Evolutionary conservation across 2,888 invertebrate genomes (phyloP).

Genomic region (Pseudococcus viburni): DNA sequence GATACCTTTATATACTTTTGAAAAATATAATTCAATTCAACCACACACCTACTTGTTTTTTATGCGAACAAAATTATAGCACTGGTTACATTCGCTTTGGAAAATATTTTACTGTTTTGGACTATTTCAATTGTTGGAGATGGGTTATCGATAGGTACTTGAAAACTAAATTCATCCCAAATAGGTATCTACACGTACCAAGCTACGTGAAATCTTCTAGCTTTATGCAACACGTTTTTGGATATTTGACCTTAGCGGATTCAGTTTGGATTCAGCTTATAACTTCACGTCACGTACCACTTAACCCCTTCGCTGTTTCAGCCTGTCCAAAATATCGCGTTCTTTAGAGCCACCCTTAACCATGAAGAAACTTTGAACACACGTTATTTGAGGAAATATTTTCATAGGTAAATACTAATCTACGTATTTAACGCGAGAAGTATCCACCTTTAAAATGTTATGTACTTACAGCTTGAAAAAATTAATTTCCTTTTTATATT

Average conservation of each 20-base stretch:
- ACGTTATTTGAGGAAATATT: constrained; percentile 25
- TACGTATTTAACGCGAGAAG: not conserved
- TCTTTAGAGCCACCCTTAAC: constrained; percentile 7
- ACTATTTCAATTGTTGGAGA: not conserved
- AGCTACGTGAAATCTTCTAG: not conserved
- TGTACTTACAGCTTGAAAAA: constrained; percentile 6
- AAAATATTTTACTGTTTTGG: not conserved
- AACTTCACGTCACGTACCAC: constrained; percentile 50
- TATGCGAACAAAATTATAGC: not conserved
- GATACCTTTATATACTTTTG: too few species aligned
- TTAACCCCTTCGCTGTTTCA: constrained; percentile 18
- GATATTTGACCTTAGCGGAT: constrained; percentile 47
- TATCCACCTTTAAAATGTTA: constrained; percentile 32
- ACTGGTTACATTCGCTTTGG: not conserved
- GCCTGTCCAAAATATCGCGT: constrained; percentile 32
- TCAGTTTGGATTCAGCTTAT: constrained; percentile 12
- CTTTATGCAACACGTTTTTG: constrained; percentile 30
- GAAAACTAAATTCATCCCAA: not conserved
- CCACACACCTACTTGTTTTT: not conserved
- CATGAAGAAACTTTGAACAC: constrained; percentile 38
- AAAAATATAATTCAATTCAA: too few species aligned
- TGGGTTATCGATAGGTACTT: not conserved
- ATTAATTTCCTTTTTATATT: constrained; percentile 26
- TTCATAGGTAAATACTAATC: constrained; percentile 34
- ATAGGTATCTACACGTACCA: not conserved